Evolutionary conservation across 92 coral and sea anemone genomes (phyloP).

Genomic region (Micromussa lordhowensis): DNA sequence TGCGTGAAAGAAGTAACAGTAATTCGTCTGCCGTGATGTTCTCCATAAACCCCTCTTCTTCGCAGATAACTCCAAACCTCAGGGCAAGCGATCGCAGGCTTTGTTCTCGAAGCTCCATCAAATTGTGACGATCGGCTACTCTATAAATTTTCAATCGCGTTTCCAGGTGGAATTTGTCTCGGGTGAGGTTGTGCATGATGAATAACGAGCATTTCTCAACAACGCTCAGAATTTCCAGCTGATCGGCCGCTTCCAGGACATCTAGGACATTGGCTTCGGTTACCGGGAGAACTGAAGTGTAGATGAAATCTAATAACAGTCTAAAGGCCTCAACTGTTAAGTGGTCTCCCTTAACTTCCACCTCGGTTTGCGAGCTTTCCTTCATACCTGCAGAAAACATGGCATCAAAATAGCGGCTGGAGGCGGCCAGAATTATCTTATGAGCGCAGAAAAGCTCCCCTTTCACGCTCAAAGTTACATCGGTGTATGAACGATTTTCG

Average conservation of each 20-base stretch:
- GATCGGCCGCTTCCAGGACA: constrained; percentile 58
- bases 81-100: constrained; percentile 15
- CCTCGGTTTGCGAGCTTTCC: constrained; percentile 58
- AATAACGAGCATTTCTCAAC: constrained; percentile 37
- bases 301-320: constrained; percentile 46
- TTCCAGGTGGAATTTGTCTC: constrained; percentile 38
- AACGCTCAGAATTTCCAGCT: constrained; percentile 39
- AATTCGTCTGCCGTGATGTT: constrained; percentile 23
- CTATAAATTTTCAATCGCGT: constrained; percentile 25
- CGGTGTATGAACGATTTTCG: constrained; percentile 47
- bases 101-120: constrained; percentile 44
- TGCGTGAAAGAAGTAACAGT: constrained; percentile 20
- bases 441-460: constrained; percentile 58
- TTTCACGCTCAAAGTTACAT: constrained; percentile 38
- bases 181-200: constrained; percentile 30
- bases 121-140: constrained; percentile 50
- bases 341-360: constrained; percentile 44
- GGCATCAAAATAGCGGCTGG: constrained; percentile 74
- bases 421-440: constrained; percentile 68
- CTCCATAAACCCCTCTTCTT: constrained; percentile 28
- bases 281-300: constrained; percentile 45
- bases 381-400: constrained; percentile 76
- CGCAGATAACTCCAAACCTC: constrained; percentile 40
- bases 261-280: constrained; percentile 48
- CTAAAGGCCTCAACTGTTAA: constrained; percentile 35